Conservation (phyloP, 2,888 invertebrate genomes). For the Nomada ferruginata region DNA sequence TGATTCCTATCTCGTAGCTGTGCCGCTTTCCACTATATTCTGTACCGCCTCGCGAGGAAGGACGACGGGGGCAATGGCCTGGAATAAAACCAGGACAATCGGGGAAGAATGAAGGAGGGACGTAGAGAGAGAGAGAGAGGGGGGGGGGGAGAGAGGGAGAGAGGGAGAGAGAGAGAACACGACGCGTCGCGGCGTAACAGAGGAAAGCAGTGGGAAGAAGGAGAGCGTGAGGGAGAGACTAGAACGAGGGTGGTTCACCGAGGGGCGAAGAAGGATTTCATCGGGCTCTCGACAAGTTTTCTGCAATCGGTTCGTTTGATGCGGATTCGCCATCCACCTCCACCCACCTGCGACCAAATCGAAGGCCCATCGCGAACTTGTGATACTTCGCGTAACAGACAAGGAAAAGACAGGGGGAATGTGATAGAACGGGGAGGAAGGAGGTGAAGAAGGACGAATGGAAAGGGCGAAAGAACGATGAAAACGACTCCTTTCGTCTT, state of each 20-base stretch:
- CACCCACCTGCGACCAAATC: slow-evolving; percentile 67
- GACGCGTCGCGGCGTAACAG: slow-evolving; percentile 6
- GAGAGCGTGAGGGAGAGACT: background rate
- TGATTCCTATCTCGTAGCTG: slow-evolving; percentile 52
- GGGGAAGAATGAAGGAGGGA: slow-evolving; percentile 45
- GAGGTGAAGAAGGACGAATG: slow-evolving; percentile 14
- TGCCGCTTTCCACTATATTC: slow-evolving; percentile 31
- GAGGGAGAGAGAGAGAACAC: slow-evolving; percentile 23
- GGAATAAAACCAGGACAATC: slow-evolving; percentile 70
- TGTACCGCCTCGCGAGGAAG: slow-evolving; percentile 41
- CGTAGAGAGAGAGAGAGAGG: slow-evolving; percentile 12
- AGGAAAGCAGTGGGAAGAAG: slow-evolving; percentile 8
- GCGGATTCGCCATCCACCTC: slow-evolving; percentile 70
- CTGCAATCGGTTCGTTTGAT: slow-evolving; percentile 78
- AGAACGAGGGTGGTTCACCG: background rate
- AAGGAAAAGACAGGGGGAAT: background rate
- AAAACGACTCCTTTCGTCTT: slow-evolving; percentile 51
- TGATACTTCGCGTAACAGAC: slow-evolving; percentile 59
- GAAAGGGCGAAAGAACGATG: slow-evolving; percentile 37
- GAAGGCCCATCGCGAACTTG: slow-evolving; percentile 73
- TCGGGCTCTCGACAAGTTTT: slow-evolving; percentile 72
- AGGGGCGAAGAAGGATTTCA: slow-evolving; percentile 51
- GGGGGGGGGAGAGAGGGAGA: slow-evolving; percentile 4
- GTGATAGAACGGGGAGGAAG: slow-evolving; percentile 24
- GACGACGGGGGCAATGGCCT: slow-evolving; percentile 50